Percentiles rank a stretch among this genome's conserved stretches.
phyloP scores from a whole-genome alignment of 2,113 vertebrate genomes.

The Leptosomus discolor region DNA sequence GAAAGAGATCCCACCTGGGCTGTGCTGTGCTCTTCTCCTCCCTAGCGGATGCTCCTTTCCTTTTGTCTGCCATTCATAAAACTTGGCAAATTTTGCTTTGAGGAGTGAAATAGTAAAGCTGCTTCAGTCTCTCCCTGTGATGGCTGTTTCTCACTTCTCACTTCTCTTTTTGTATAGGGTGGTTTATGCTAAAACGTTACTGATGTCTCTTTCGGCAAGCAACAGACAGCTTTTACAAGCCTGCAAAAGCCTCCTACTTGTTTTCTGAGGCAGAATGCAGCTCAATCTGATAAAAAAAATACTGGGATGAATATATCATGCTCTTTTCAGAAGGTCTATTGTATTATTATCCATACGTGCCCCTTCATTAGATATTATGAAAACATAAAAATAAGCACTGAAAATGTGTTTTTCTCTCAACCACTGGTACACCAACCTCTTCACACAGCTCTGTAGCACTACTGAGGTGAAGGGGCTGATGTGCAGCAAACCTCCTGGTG shows the following conservation, averaged over 20 bases:
- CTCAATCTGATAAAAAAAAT: neutral
- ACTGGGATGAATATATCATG: neutral
- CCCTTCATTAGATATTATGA: neutral
- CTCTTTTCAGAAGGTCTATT: neutral
- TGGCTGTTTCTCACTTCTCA: neutral
- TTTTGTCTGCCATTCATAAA: neutral
- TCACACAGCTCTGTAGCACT: neutral
- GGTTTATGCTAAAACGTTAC: neutral
- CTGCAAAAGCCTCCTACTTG: neutral
- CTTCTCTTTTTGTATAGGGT: neutral
- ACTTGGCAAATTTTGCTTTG: neutral
- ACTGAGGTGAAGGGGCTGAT: accelerated
- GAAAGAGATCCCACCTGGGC: neutral
- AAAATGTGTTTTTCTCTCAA: neutral
- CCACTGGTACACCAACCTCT: neutral
- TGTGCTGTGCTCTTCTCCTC: neutral
- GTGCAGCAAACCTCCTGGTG: neutral
- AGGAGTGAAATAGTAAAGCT: neutral
- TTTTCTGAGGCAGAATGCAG: neutral
- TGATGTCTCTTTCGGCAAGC: neutral
- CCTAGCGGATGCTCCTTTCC: neutral
- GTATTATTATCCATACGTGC: neutral
- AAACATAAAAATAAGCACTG: neutral
- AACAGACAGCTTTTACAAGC: neutral
- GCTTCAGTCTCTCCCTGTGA: neutral